These are phyloP conservation scores for Bungarus multicinctus DNA, from an alignment of 2,113 vertebrate genomes.

Conservation along the genomic window DNA sequence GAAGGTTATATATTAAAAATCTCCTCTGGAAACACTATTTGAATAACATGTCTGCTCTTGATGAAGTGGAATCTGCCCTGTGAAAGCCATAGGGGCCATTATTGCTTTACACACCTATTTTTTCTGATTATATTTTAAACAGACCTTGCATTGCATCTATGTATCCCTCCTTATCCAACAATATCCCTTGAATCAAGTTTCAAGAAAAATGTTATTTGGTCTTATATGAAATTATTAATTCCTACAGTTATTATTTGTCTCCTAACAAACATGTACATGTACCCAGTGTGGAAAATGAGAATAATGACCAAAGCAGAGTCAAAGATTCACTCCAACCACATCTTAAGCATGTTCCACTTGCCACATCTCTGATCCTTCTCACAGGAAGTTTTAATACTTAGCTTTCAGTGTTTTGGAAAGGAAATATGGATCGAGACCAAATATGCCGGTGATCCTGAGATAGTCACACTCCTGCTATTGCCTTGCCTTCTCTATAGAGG, in stretches of 20 bases:
- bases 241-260: neutral
- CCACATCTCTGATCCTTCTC: neutral
- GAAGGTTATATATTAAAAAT: neutral
- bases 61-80: neutral
- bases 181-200: neutral
- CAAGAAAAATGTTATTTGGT: neutral
- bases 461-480: neutral
- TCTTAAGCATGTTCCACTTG: neutral
- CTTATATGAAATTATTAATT: neutral
- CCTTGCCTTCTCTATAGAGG: neutral
- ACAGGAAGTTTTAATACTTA: neutral
- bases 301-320: neutral
- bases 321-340: neutral
- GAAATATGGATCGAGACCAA: neutral
- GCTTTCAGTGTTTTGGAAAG: neutral
- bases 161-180: neutral
- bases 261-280: neutral
- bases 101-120: neutral
- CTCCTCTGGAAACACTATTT: neutral
- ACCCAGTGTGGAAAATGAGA: neutral
- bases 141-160: neutral
- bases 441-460: neutral
- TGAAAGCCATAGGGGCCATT: neutral
- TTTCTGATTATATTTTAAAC: neutral
- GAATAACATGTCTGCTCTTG: neutral